Percentiles rank a stretch among this genome's conserved stretches.
These are phyloP conservation scores for Poicephalus gulielmi DNA, from an alignment of 2,113 vertebrate species.

Conservation along the genomic window DNA sequence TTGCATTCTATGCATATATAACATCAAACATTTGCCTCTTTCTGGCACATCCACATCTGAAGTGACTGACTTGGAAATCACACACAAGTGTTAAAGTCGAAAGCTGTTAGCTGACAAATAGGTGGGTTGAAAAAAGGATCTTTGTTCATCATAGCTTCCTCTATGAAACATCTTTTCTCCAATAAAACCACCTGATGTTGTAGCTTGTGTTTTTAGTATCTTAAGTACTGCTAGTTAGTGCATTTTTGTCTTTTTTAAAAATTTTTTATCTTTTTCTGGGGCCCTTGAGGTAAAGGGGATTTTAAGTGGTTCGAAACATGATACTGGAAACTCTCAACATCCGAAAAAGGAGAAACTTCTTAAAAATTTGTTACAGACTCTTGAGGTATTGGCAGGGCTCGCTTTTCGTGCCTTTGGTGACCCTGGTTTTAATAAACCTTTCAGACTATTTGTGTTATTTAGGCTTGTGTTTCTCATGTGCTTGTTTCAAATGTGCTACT, in stretches of 20 bases:
- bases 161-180: neutral
- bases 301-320: neutral
- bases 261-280: neutral
- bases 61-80: neutral
- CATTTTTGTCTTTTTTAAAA: neutral
- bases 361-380: neutral
- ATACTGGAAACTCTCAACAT: neutral
- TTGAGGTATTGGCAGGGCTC: neutral
- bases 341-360: neutral
- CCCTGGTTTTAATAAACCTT: neutral
- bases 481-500: neutral
- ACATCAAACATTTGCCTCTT: neutral
- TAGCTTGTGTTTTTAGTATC: neutral
- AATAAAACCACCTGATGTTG: neutral
- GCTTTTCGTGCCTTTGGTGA: neutral
- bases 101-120: neutral
- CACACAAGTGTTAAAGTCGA: accelerated
- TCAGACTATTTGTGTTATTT: neutral
- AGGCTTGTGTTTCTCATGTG: neutral
- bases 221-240: neutral
- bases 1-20: neutral
- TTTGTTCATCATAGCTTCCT: neutral
- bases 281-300: neutral
- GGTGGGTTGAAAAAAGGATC: neutral
- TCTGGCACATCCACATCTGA: neutral